Percentiles rank a stretch among this genome's conserved stretches.
Evolutionary conservation across 2,797 vertebrate species (phyloP).

Genomic region (Sebastes trivittatus): DNA sequence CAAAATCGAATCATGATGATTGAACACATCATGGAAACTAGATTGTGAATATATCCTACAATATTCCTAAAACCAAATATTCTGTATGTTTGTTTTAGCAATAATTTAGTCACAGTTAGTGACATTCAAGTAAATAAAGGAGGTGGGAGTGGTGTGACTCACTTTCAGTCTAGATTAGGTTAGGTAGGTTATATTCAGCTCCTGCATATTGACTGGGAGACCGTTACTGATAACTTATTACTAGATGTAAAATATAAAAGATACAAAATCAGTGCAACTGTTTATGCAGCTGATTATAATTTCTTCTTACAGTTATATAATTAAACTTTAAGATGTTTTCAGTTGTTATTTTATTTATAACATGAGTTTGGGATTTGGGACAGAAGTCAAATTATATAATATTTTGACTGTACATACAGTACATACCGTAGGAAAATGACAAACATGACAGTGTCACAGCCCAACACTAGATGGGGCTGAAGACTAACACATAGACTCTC

Average conservation of each 20-base stretch:
- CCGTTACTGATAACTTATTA: background rate
- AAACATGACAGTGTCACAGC: background rate
- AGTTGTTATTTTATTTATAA: background rate
- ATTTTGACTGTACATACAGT: background rate
- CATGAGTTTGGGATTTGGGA: background rate
- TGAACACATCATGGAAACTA: background rate
- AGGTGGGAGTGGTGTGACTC: background rate
- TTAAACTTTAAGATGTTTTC: background rate
- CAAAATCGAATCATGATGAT: background rate
- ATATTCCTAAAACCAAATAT: background rate
- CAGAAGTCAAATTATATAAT: background rate
- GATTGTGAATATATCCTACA: background rate
- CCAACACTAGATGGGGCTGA: slow-evolving; percentile 76
- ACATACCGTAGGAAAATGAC: no score
- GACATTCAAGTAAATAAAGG: background rate
- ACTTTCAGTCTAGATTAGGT: background rate
- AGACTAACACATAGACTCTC: slow-evolving; percentile 31
- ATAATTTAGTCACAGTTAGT: background rate
- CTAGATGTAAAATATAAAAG: no score
- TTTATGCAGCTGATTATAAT: background rate
- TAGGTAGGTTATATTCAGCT: background rate
- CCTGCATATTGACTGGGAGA: background rate
- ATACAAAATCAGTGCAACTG: no score
- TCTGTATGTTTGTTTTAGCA: background rate
- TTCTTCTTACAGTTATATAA: background rate